phyloP scores from a whole-genome alignment of 1,140 invertebrate species.

The Bombus fervidus region DNA sequence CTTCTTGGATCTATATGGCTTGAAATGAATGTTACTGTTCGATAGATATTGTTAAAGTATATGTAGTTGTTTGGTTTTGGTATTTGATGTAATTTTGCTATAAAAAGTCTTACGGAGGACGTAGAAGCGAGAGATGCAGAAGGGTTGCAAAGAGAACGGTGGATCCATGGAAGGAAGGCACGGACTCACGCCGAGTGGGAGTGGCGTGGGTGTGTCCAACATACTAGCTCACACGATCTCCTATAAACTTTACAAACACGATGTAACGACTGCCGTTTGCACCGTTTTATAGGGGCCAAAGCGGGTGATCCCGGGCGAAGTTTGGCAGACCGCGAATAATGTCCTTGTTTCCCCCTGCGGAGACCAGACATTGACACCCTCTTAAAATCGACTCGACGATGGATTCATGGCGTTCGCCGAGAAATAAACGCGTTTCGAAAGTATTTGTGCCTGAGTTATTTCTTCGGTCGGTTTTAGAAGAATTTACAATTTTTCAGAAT shows the following conservation, averaged over 20 bases:
- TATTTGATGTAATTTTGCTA: no score
- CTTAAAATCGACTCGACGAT: slow-evolving; percentile 22
- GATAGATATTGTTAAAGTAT: neutral
- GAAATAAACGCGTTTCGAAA: neutral
- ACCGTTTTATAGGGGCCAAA: slow-evolving; percentile 40
- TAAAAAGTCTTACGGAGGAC: neutral
- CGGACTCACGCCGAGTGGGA: slow-evolving; percentile 71
- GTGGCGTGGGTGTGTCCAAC: slow-evolving; percentile 80
- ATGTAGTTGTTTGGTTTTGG: no score
- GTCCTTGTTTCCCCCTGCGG: slow-evolving; percentile 11
- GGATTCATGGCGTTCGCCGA: neutral
- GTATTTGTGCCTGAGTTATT: no score
- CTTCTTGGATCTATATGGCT: neutral
- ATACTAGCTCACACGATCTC: slow-evolving; percentile 60
- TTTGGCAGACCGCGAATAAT: slow-evolving; percentile 51
- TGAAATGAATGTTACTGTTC: neutral
- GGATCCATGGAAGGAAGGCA: slow-evolving; percentile 54
- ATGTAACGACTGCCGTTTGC: slow-evolving; percentile 61
- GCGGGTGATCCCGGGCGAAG: slow-evolving; percentile 3
- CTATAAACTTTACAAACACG: slow-evolving; percentile 58
- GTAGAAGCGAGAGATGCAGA: slow-evolving; percentile 4
- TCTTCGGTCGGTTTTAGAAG: neutral
- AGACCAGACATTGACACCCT: slow-evolving; percentile 10
- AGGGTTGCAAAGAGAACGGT: slow-evolving; percentile 26
- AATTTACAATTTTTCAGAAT: neutral